phyloP scores from a whole-genome alignment of 2,113 vertebrate genomes.

The Tenebrosternarchus preto region DNA sequence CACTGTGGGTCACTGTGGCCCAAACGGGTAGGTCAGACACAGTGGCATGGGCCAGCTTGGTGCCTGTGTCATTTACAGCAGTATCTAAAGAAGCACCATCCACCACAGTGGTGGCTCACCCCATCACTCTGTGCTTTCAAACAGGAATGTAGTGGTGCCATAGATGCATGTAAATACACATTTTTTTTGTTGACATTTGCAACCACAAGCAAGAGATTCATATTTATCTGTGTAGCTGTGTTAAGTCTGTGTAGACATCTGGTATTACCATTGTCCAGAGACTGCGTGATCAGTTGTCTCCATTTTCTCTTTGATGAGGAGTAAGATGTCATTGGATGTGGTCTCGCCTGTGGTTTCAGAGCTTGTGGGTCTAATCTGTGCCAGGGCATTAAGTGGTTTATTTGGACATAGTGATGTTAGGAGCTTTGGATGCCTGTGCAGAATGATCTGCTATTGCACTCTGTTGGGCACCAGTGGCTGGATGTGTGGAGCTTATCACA shows the following conservation, averaged over 20 bases:
- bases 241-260: neutral
- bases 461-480: slow-evolving; percentile 37
- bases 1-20: slow-evolving; percentile 44
- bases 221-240: neutral
- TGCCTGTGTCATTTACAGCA: neutral
- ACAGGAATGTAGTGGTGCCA: no score
- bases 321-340: slow-evolving; percentile 37
- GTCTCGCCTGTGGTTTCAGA: neutral
- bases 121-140: neutral
- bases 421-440: slow-evolving; percentile 61
- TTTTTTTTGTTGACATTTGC: neutral
- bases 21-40: slow-evolving; percentile 56
- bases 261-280: neutral
- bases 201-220: neutral
- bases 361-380: slow-evolving; percentile 65
- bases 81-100: slow-evolving; percentile 30
- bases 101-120: slow-evolving; percentile 38
- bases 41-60: slow-evolving; percentile 45
- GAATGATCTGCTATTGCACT: slow-evolving; percentile 30
- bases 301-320: slow-evolving; percentile 2
- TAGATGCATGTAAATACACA: neutral
- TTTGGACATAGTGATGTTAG: slow-evolving; percentile 66
- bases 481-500: slow-evolving; percentile 29
- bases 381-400: slow-evolving; percentile 71
- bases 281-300: neutral